Evolutionary conservation across 2,113 vertebrate genomes (phyloP), one percentile per base, ranked within the genome.

Genomic region (Conger conger): DNA sequence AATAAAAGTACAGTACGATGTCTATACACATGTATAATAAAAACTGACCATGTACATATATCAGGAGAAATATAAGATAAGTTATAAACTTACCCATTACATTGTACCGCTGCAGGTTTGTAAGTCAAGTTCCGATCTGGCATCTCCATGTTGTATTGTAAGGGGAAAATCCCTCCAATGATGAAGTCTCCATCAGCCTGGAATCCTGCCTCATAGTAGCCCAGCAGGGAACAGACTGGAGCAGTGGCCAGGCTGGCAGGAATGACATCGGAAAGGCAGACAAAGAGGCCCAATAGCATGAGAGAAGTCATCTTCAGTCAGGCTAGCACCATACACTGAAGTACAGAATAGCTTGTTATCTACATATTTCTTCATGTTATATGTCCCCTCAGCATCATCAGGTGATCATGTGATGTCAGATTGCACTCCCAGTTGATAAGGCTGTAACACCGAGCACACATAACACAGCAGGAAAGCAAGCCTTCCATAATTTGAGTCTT

Each of bases 81-180:
- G 1, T 13, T 23, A 1, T n/a, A 36, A 18, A 27, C 88, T 86
- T 84, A 92, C 90, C 90, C 87, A 84, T 88, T 88, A 87, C 91
- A 92, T 30, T 79, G 63, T 15, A 90, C 84, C 17, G 85, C 83
- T 63, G 73, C 85, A 0, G 90, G 89, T 88, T 84, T 88, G 73
- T 85, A 89, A 40, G 85, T 88, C 68, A 80, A 91, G 36, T 86
- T 87, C 18, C 83, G 42, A 11, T 87, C 85, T 81, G 89, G 88
- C 85, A 90, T 89, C 82, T 88, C 91, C 82, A 88, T 87, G 83
- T 87, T 88, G 38, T 90, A 91, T 63, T 92, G 91, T 33, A 92
- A 54, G 27, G 91, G 90, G 17, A 92, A 92, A 87, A 92, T 88
- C 0, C 88, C 90, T 33, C 91, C 90, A 54, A 91, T 89, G 40